Conservation (phyloP, 2,113 vertebrate genomes). For the Nannospalax galili region DNA sequence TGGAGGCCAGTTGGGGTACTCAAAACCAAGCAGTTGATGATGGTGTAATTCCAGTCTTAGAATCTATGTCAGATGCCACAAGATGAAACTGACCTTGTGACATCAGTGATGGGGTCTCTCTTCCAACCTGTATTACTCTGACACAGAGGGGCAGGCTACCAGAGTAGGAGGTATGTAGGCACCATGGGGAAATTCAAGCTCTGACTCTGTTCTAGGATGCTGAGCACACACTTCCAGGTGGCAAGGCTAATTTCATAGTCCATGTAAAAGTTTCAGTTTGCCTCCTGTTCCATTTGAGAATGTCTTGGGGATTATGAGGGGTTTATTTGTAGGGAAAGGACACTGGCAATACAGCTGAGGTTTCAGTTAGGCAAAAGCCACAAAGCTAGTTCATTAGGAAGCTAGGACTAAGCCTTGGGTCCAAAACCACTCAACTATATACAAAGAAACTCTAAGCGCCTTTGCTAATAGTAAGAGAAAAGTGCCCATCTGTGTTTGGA, state of each 20-base stretch:
- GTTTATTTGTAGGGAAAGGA: neutral
- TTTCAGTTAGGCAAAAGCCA: neutral
- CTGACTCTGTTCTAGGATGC: neutral
- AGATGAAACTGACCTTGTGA: neutral
- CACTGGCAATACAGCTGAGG: neutral
- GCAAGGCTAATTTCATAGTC: neutral
- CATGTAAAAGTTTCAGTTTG: rapidly evolving
- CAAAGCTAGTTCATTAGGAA: neutral
- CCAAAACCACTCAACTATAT: neutral
- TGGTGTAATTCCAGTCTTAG: neutral
- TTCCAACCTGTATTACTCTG: neutral
- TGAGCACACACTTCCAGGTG: neutral
- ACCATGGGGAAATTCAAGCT: neutral
- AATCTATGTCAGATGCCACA: neutral
- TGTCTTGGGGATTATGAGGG: neutral
- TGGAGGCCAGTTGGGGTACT: neutral
- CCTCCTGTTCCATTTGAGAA: neutral
- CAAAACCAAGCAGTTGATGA: neutral
- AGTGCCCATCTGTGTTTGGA: neutral
- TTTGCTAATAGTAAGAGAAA: neutral
- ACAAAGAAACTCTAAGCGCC: neutral
- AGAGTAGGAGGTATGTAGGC: neutral
- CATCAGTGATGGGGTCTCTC: neutral
- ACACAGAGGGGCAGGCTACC: neutral
- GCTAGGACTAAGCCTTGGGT: neutral